A percentile compares a stretch with the other conserved stretches of the same genome.
Evolutionary conservation across 2,888 invertebrate genomes (phyloP).

Genomic region (Sicus ferrugineus): DNA sequence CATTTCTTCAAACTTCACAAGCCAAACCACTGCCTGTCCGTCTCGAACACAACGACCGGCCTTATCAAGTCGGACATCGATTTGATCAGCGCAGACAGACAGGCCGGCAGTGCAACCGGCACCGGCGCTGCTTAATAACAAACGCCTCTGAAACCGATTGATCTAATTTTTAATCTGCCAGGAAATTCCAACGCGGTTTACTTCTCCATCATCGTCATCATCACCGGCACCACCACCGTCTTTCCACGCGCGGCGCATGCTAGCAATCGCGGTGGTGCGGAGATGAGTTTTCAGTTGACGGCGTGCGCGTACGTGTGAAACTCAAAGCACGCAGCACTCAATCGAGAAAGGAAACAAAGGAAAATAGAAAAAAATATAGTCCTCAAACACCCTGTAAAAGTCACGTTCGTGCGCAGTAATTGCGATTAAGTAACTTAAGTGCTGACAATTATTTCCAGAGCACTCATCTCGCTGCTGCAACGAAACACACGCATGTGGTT

Average conservation of each 20-base stretch:
- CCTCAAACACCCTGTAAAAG: background rate
- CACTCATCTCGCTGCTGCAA: conserved; percentile 11
- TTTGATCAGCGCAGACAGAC: too few species aligned
- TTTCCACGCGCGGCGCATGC: background rate
- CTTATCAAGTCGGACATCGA: too few species aligned
- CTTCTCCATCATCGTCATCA: background rate
- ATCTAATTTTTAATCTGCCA: conserved; percentile 21
- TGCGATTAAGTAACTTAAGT: conserved; percentile 34
- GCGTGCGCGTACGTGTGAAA: too few species aligned
- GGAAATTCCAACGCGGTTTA: conserved; percentile 3
- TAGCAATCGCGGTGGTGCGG: too few species aligned
- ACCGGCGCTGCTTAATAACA: conserved; percentile 3
- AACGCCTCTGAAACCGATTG: conserved; percentile 13
- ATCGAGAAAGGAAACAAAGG: too few species aligned
- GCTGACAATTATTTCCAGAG: conserved; percentile 28
- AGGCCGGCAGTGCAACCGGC: too few species aligned
- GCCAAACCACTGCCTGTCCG: too few species aligned
- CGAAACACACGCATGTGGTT: background rate
- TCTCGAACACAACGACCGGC: too few species aligned
- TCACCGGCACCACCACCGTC: background rate
- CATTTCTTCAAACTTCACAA: too few species aligned
- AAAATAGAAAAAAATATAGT: background rate
- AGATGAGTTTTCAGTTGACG: too few species aligned
- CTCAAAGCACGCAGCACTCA: too few species aligned
- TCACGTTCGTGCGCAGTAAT: conserved; percentile 23